phyloP scores from a whole-genome alignment of 2,888 invertebrate genomes.

The Ochropacha duplaris region DNA sequence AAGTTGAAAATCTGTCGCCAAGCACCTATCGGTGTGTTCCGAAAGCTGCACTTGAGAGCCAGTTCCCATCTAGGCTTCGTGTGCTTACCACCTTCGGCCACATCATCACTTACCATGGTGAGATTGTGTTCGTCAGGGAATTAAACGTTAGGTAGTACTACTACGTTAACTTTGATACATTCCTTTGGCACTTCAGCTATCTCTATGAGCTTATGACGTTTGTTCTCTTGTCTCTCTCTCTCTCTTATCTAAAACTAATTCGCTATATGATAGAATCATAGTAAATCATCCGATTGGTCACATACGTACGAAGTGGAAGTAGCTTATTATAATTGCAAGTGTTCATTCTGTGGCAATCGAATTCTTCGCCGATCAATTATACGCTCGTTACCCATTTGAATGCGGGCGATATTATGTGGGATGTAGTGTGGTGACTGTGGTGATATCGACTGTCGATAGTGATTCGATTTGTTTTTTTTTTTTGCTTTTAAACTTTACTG shows the following conservation, averaged over 20 bases:
- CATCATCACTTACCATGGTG: no score
- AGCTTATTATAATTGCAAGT: slow-evolving; percentile 29
- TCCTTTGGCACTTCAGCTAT: no score
- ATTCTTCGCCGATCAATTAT: slow-evolving; percentile 32
- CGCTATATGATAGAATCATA: background rate
- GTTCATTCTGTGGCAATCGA: slow-evolving; percentile 24
- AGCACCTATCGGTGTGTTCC: no score
- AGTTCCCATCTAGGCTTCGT: no score
- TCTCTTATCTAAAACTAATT: background rate
- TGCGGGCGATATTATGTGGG: slow-evolving; percentile 19
- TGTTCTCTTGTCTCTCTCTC: background rate
- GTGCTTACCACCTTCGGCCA: no score
- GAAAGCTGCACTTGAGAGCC: no score
- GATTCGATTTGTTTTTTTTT: background rate
- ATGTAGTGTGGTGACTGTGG: slow-evolving; percentile 9
- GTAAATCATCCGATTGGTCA: slow-evolving; percentile 8
- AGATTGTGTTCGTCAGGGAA: no score
- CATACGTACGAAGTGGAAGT: slow-evolving; percentile 14
- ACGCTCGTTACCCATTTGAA: slow-evolving; percentile 33
- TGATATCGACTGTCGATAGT: slow-evolving; percentile 1
- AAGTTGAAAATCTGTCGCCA: no score
- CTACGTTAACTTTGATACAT: no score
- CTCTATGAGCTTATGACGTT: no score
- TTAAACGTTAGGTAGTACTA: no score
- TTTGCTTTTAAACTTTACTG: no score